These are phyloP conservation scores for Stenichneumon culpator DNA, from an alignment of 2,888 invertebrate species.

Conservation along the genomic window DNA sequence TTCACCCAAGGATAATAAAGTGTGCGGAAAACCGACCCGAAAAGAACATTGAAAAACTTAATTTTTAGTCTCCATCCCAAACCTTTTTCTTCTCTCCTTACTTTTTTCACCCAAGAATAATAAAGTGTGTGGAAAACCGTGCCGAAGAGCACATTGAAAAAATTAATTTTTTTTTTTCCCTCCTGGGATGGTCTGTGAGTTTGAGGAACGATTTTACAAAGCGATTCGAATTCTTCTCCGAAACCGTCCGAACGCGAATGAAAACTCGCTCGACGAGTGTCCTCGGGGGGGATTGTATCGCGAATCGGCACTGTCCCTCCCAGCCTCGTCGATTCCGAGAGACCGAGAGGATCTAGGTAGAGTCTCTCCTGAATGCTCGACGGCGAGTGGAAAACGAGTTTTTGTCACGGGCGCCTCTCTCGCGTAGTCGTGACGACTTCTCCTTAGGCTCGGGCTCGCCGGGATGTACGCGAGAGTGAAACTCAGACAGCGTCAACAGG, in stretches of 20 bases:
- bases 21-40: neutral
- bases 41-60: too few species aligned
- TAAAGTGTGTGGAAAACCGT: neutral
- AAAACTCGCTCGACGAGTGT: neutral
- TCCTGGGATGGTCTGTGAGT: too few species aligned
- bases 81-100: neutral
- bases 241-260: neutral
- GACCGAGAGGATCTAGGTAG: constrained; percentile 1
- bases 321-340: constrained; percentile 4
- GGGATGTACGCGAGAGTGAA: constrained; percentile 29
- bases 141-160: neutral
- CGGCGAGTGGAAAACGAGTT: constrained; percentile 57
- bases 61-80: too few species aligned
- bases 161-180: neutral
- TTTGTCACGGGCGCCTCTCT: constrained; percentile 62
- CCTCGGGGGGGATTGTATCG: neutral
- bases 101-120: neutral
- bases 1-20: neutral
- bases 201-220: neutral
- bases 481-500: constrained; percentile 22
- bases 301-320: neutral
- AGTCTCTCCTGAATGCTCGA: constrained; percentile 1
- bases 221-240: neutral
- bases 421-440: constrained; percentile 36
- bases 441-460: constrained; percentile 15